Evolutionary conservation across 1,140 invertebrate genomes (phyloP), one percentile per base, ranked within the genome.

Genomic region (Mactra quadrangularis): DNA sequence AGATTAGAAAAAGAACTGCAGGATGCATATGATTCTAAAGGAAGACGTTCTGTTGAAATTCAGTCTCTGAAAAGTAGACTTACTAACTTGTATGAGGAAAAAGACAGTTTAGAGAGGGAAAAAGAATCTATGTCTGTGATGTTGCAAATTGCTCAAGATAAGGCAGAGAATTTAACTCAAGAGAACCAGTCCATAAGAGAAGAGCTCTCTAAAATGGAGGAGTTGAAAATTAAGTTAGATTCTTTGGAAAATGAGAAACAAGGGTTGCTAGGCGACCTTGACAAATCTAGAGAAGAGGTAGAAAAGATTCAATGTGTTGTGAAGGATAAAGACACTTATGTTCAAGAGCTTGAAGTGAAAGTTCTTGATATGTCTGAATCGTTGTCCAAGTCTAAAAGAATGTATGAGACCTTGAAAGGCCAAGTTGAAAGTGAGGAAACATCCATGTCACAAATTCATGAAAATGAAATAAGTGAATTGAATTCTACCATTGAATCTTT

Each of bases 81-180:
- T 19, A 79, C 87, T 22, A 76, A 87, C n/a, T 55, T 84, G 0
- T 76, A 55, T 76, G 59, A 78, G 15, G 86, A 89, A 62, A 86
- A 88, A 72, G 88, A 89, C 45, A 82, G 79, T 33, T 35, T 89
- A 15, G 89, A 91, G 81, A 85, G 90, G 15, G 90, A 91, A 77
- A 90, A 89, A 55, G 90, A 90, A 29, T 89, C 90, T 17, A 57
- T 88, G 52, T 57, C 83, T 29, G 88, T 91, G 1, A 81, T 89
- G n/a, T 41, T 89, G 15, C 87, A 91, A n/a, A 57, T 91, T 25
- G 84, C 88, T 22, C 86, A 91, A 77, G 89, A 89, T 35, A 88
- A 88, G 27, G 85, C 88, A 53, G 77, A 85, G 27, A 72, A 83
- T 29, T 33, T 89, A 19, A 71, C 55, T 29, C 86, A 90, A 66